Percentiles rank a stretch among this genome's conserved stretches.
phyloP scores from a whole-genome alignment of 2,888 invertebrate genomes.

The Holacanthella duospinosa region DNA sequence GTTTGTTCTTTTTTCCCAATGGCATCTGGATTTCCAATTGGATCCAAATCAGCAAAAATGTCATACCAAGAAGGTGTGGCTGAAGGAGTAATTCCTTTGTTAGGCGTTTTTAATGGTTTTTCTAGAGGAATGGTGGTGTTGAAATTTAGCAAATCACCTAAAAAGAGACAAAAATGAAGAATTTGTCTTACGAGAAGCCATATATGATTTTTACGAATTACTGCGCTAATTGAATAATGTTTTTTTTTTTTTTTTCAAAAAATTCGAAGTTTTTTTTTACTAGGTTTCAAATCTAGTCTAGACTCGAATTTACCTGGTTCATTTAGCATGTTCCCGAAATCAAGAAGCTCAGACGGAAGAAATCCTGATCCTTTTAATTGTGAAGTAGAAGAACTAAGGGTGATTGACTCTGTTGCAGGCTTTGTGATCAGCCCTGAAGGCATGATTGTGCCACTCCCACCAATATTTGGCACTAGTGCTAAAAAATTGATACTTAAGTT shows the following conservation, averaged over 20 bases:
- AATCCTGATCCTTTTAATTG: conserved; percentile 10
- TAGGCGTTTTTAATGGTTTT: neutral
- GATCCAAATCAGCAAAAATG: conserved; percentile 85
- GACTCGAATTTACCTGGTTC: neutral
- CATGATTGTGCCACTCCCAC: neutral
- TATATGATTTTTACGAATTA: no score
- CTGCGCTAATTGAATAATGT: no score
- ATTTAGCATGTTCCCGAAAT: conserved; percentile 20
- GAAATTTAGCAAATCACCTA: conserved; percentile 14
- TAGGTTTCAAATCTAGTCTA: neutral
- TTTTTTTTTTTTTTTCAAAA: no score
- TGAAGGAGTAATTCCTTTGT: neutral
- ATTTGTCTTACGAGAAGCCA: no score
- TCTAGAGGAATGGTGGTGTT: neutral
- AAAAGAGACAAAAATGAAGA: no score
- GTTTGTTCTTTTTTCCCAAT: conserved; percentile 40
- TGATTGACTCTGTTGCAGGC: no score
- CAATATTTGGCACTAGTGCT: neutral
- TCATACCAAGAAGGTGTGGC: conserved; percentile 59
- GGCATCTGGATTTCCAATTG: conserved; percentile 70
- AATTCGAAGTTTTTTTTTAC: no score
- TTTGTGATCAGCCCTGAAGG: neutral
- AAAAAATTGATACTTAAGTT: no score
- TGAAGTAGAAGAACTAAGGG: neutral
- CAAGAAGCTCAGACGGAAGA: conserved; percentile 36